Base-by-base conservation (phyloP, 1,140 invertebrate genomes). In the Solenopsis invicta region DNA sequence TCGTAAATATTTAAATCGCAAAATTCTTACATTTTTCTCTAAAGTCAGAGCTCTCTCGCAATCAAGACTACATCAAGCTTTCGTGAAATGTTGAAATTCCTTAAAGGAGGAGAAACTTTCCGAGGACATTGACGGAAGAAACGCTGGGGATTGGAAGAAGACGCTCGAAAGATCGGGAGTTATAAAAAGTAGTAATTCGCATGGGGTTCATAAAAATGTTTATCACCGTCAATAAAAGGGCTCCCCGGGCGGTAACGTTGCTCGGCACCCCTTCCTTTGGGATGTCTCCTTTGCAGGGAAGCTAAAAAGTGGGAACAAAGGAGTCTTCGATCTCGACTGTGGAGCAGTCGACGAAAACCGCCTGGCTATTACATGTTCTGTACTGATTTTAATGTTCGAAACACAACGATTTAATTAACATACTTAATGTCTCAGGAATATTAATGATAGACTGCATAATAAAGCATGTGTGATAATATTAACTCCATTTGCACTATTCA, bases 161-260 rank as follows among this genome's bases (percentile, higher is more conserved):
- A 41, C 41, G 41, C 41, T 41, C 64, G 64, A 67, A 37, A 67
- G 64, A 67, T 67, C 64, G 64, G 41, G 41, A 67, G 64, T 67
- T 67, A 67, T 67, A 67, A 67, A 67, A 67, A 67, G 64, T 67
- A 67, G 64, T 67, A 67, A 67, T 67, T 67, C 64, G 64, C 64
- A 37, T 67, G 64, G 64, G 64, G 37, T 67, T 67, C 64, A 67
- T 67, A 67, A 67, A 67, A 67, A 67, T 67, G 64, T 67, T 67
- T 67, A 67, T 67, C 64, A 67, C 64, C 37, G 64, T 67, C 64
- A 67, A 67, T 67, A 67, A 67, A 67, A 48, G 64, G 37, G 64
- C n/a, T 67, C 64, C 64, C 64, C 12, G n/a, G 64, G n/a, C 5
- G 37, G 4, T 4, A 12, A 12, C 37, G 64, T 67, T 67, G n/a